phyloP scores from a whole-genome alignment of 2,113 vertebrate genomes.

The Rhabdomys dilectus region DNA sequence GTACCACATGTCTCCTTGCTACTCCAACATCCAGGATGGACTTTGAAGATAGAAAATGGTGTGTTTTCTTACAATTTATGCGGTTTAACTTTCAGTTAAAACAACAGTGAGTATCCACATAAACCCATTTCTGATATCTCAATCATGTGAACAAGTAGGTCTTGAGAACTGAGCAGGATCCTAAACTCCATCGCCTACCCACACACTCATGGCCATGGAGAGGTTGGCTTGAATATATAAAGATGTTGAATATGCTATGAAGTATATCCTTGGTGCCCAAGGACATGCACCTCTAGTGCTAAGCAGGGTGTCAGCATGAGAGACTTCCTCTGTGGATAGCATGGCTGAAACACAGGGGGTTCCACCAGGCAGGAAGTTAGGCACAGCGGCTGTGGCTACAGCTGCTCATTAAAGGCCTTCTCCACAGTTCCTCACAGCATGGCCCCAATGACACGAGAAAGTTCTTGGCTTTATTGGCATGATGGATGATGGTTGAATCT shows the following conservation, averaged over 20 bases:
- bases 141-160: background rate
- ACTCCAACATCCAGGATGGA: slow-evolving; percentile 95
- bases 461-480: no score
- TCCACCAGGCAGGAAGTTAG: no score
- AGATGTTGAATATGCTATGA: fast-evolving
- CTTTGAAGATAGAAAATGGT: slow-evolving; percentile 82
- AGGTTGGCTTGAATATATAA: fast-evolving
- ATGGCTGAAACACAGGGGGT: no score
- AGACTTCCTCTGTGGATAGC: background rate
- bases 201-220: fast-evolving
- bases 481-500: no score
- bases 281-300: fast-evolving
- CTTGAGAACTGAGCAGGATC: fast-evolving
- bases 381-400: no score
- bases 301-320: no score
- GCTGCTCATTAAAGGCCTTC: no score
- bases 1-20: slow-evolving; percentile 94
- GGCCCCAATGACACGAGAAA: no score
- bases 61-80: fast-evolving
- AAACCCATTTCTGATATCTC: background rate
- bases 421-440: no score
- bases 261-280: fast-evolving
- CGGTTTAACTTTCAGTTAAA: background rate
- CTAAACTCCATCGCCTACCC: fast-evolving
- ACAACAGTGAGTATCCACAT: fast-evolving